A percentile compares a stretch with the other conserved stretches of the same genome.
Evolutionary conservation across 2,113 vertebrate genomes (phyloP).

Genomic region (Sterna hirundo): DNA sequence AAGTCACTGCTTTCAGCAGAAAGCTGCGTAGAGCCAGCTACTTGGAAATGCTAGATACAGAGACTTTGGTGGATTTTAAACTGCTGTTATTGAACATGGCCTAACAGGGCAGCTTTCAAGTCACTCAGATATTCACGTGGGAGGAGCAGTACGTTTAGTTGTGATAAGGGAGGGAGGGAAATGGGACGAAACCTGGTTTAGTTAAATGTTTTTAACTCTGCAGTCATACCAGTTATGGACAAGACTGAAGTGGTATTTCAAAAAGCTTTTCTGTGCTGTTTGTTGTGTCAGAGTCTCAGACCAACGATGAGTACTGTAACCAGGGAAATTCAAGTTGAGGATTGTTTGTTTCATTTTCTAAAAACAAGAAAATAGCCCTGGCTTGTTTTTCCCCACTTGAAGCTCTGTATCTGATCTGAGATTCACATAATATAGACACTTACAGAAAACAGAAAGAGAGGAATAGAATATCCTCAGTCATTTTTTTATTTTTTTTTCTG

Average conservation of each 20-base stretch:
- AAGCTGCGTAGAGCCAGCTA: background rate
- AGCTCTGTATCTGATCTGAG: background rate
- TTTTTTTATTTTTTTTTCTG: background rate
- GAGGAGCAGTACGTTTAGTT: background rate
- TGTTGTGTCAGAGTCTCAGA: background rate
- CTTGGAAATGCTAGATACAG: background rate
- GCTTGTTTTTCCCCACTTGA: background rate
- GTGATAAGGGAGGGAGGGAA: background rate
- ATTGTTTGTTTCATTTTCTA: background rate
- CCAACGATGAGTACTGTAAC: background rate
- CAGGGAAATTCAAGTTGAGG: background rate
- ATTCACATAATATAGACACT: background rate
- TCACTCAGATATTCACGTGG: background rate
- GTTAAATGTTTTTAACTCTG: background rate
- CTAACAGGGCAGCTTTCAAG: background rate
- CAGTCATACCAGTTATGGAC: background rate
- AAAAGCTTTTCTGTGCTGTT: background rate
- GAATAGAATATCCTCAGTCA: background rate
- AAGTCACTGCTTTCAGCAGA: background rate
- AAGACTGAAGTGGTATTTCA: background rate
- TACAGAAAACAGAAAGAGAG: background rate
- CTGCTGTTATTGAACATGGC: background rate
- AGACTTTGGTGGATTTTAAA: background rate
- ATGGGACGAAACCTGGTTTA: background rate
- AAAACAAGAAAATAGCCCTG: background rate